These are phyloP conservation scores for Dynastes grantii DNA, from an alignment of 2,888 invertebrate genomes.

Conservation along the genomic window DNA sequence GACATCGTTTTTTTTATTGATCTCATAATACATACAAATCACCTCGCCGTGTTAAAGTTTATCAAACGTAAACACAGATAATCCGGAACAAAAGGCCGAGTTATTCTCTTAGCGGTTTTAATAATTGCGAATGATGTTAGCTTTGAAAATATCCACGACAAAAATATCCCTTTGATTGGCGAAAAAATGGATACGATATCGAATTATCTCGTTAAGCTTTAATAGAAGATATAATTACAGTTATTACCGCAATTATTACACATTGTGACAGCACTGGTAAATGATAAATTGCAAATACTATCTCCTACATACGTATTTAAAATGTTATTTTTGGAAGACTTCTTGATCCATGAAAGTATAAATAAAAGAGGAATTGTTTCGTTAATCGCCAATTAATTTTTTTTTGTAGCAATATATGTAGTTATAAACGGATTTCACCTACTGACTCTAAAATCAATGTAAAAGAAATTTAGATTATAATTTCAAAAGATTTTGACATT, in stretches of 20 bases:
- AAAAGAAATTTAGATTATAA: not conserved
- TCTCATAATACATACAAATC: conserved; percentile 18
- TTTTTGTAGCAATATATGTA: too few relatives aligned
- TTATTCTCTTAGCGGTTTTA: not conserved
- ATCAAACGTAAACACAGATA: conserved; percentile 15
- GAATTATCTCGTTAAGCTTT: conserved; percentile 3
- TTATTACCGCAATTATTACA: not conserved
- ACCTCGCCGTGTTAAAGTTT: conserved; percentile 15
- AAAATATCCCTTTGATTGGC: conserved; percentile 19
- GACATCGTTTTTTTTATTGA: conserved; percentile 16
- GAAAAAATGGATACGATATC: not conserved
- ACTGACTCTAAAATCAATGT: too few relatives aligned
- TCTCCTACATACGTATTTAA: not conserved
- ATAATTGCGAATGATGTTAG: conserved; percentile 1
- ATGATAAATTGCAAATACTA: not conserved
- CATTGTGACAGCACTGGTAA: not conserved
- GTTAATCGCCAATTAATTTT: too few relatives aligned
- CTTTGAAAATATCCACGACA: conserved; percentile 2
- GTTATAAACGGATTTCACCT: too few relatives aligned
- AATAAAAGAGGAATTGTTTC: too few relatives aligned
- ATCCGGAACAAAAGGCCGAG: conserved; percentile 13
- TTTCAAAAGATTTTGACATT: too few relatives aligned
- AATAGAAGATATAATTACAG: not conserved
- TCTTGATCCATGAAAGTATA: not conserved
- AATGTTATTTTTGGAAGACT: conserved; percentile 4